Conservation (phyloP, 2,113 vertebrate species). For the Tapirus terrestris region DNA sequence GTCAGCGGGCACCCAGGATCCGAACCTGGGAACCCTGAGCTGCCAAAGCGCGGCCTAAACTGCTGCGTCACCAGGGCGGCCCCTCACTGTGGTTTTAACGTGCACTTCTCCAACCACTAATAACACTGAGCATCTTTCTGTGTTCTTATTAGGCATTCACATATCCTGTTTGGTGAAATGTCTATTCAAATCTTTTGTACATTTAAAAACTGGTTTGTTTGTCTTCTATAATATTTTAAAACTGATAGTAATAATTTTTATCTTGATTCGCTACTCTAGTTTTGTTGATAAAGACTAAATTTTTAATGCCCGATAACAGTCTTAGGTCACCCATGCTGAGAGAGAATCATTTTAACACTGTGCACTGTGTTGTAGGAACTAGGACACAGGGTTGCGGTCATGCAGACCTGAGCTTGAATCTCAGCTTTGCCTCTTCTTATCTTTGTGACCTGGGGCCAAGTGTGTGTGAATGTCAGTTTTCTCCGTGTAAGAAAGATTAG, state of each 20-base stretch:
- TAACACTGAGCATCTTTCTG: neutral
- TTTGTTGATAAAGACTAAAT: neutral
- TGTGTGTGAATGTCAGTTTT: conserved; percentile 43
- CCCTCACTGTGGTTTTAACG: neutral
- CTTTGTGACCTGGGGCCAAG: neutral
- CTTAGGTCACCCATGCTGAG: neutral
- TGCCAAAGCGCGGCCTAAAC: too few species aligned
- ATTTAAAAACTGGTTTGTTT: neutral
- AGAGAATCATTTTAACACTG: neutral
- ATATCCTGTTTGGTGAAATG: neutral
- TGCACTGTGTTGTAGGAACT: neutral
- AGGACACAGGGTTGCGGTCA: neutral
- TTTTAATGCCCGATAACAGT: conserved; percentile 3
- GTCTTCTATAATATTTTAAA: neutral
- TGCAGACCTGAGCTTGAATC: neutral
- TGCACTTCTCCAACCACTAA: neutral
- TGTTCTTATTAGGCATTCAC: neutral
- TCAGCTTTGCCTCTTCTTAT: neutral
- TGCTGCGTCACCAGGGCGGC: too few species aligned
- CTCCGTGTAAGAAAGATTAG: conserved; percentile 28
- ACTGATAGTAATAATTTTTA: neutral
- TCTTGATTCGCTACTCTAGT: neutral
- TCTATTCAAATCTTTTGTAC: neutral
- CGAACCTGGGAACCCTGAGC: too few species aligned
- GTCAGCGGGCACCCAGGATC: too few species aligned